Evolutionary conservation across 2,888 invertebrate genomes (phyloP).

Genomic region (Ptycholaimellus sp.): DNA sequence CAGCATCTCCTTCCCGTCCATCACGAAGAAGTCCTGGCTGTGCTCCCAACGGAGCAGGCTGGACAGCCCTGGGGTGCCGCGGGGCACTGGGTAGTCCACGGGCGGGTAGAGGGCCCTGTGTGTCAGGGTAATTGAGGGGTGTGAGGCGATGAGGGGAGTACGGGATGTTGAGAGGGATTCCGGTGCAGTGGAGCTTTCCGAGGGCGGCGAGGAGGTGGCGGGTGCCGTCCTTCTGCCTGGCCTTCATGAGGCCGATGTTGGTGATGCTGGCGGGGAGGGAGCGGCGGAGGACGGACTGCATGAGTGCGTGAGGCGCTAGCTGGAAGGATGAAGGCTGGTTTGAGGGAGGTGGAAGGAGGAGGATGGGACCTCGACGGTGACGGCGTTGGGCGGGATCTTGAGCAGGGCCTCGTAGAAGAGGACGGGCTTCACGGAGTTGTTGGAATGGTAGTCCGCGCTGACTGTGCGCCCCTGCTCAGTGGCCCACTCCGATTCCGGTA

Average conservation of each 20-base stretch:
- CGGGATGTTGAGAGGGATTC: slow-evolving; percentile 47
- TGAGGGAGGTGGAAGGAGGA: too few species aligned
- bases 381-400: slow-evolving; percentile 59
- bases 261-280: slow-evolving; percentile 47
- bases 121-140: too few species aligned
- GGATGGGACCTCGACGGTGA: slow-evolving; percentile 53
- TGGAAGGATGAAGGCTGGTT: too few species aligned
- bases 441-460: slow-evolving; percentile 64
- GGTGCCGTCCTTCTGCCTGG: slow-evolving; percentile 47
- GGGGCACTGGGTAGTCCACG: slow-evolving; percentile 54
- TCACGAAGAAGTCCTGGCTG: slow-evolving; percentile 57
- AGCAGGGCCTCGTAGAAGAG: slow-evolving; percentile 47
- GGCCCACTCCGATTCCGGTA: slow-evolving; percentile 59
- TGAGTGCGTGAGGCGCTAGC: slow-evolving; percentile 73
- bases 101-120: slow-evolving; percentile 53
- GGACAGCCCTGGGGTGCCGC: slow-evolving; percentile 58
- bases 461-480: slow-evolving; percentile 43
- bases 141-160: too few species aligned
- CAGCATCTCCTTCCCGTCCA: slow-evolving; percentile 32
- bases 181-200: slow-evolving; percentile 61
- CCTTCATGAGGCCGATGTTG: slow-evolving; percentile 60
- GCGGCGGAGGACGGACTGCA: slow-evolving; percentile 74
- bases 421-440: slow-evolving; percentile 24
- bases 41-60: slow-evolving; percentile 72
- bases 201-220: slow-evolving; percentile 53